A percentile compares a stretch with the other conserved stretches of the same genome.
phyloP scores from a whole-genome alignment of 2,888 invertebrate genomes.

The Agrotis clavis region DNA sequence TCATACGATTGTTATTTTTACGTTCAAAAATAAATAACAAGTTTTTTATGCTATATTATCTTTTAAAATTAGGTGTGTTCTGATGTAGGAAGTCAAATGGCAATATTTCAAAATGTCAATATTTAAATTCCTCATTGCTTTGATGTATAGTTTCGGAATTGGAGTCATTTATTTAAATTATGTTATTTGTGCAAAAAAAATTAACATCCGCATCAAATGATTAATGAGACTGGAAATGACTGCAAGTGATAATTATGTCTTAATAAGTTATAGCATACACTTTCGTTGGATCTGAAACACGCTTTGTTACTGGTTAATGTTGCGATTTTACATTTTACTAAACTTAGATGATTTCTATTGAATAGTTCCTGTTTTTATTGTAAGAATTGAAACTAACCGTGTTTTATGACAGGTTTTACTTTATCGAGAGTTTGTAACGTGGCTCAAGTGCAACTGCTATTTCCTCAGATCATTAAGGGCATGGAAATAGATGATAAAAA shows the following conservation, averaged over 20 bases:
- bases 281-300: slow-evolving; percentile 33
- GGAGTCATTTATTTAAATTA: slow-evolving; percentile 47
- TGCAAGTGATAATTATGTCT: slow-evolving; percentile 47
- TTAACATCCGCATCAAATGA: slow-evolving; percentile 39
- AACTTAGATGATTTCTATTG: neutral
- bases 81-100: slow-evolving; percentile 26
- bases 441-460: neutral
- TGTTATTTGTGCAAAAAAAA: slow-evolving; percentile 39
- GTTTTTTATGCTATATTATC: slow-evolving; percentile 21
- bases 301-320: slow-evolving; percentile 22
- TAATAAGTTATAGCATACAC: slow-evolving; percentile 7
- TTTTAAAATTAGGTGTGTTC: neutral
- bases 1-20: neutral
- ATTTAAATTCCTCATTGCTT: slow-evolving; percentile 33
- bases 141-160: slow-evolving; percentile 44
- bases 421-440: neutral
- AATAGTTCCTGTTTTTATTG: neutral
- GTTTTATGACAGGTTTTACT: neutral
- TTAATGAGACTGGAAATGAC: slow-evolving; percentile 37
- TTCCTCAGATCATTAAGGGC: neutral
- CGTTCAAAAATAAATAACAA: neutral
- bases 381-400: neutral
- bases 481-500: neutral
- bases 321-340: neutral
- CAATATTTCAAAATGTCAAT: slow-evolving; percentile 38